These are phyloP conservation scores for Chloropsis cyanopogon DNA, from an alignment of 2,113 vertebrate species.

Conservation along the genomic window DNA sequence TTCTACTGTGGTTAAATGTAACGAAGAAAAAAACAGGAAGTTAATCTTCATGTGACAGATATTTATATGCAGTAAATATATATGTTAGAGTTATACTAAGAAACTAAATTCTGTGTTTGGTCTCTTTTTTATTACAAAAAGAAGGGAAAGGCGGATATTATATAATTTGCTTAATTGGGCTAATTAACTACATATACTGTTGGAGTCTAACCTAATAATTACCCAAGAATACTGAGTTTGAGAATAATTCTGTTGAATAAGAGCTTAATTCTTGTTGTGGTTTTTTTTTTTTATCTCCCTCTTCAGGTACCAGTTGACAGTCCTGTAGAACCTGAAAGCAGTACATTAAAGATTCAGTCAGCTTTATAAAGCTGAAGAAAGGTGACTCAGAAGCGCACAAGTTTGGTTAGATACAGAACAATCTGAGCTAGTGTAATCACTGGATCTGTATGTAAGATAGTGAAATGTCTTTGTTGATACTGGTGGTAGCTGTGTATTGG, in stretches of 20 bases:
- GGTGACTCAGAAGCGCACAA: not conserved
- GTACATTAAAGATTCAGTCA: slow-evolving; percentile 39
- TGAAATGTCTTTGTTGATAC: not conserved
- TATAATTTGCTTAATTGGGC: not conserved
- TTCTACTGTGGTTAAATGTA: not conserved
- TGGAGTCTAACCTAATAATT: not conserved
- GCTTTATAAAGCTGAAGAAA: slow-evolving; percentile 37
- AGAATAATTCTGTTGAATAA: not conserved
- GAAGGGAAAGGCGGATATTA: not conserved
- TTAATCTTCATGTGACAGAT: not conserved
- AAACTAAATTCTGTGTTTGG: not conserved
- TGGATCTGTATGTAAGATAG: not conserved
- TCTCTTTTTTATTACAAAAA: not conserved
- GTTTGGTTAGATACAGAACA: not conserved
- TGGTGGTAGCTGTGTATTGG: not conserved
- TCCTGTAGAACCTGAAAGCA: slow-evolving; percentile 61
- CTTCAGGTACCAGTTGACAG: slow-evolving; percentile 73
- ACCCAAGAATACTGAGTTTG: not conserved
- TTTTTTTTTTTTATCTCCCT: not conserved
- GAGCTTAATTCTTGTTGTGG: not conserved
- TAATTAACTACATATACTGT: not conserved
- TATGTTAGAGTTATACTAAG: not conserved
- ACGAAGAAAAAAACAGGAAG: not conserved
- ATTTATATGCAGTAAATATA: not conserved
- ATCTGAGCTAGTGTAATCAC: not conserved